These are phyloP conservation scores for Helicolenus hilgendorfi DNA, from an alignment of 2,797 vertebrate genomes.

Conservation along the genomic window DNA sequence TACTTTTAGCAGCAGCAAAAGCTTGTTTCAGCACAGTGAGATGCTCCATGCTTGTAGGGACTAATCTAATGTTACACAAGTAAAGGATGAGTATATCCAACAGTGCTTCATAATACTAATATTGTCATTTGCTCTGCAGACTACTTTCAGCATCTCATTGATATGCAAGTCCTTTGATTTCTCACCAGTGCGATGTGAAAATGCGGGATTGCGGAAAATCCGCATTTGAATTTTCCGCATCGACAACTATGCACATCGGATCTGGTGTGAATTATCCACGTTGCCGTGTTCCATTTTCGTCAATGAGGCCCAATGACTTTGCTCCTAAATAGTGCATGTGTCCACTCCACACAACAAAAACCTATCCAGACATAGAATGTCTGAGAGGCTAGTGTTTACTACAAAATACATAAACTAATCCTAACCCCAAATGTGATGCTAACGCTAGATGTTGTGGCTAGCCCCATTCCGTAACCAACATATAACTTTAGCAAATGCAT, in stretches of 20 bases:
- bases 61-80: conserved; percentile 18
- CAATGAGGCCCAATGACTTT: not conserved
- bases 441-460: not conserved
- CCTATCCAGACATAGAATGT: not conserved
- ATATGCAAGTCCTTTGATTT: not conserved
- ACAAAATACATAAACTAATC: not conserved
- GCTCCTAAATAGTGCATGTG: not conserved
- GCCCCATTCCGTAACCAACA: not conserved
- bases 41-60: not conserved
- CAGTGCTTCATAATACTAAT: not conserved
- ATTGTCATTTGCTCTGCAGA: not conserved
- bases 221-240: not conserved
- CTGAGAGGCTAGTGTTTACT: not conserved
- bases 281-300: not conserved
- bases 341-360: not conserved
- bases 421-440: not conserved
- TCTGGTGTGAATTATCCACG: not conserved
- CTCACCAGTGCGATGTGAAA: not conserved
- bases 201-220: too few species aligned
- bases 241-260: not conserved
- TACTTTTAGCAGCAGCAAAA: not conserved
- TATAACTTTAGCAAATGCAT: not conserved
- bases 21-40: not conserved
- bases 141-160: conserved; percentile 9
- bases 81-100: not conserved